Evolutionary conservation across 2,797 vertebrate genomes (phyloP).

Genomic region (Tolypeutes matacus): DNA sequence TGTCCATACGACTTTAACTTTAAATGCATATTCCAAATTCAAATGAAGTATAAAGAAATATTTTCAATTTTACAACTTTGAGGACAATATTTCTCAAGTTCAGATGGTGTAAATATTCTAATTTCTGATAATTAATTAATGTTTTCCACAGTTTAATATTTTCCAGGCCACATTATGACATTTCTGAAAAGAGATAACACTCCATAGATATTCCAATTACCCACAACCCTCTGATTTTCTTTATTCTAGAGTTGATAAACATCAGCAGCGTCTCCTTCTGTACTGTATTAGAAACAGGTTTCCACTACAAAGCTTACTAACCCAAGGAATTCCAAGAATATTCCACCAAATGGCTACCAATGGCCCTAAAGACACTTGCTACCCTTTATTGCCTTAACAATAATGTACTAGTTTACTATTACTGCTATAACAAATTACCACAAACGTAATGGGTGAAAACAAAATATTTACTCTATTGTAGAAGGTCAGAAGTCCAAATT

Average conservation of each 20-base stretch:
- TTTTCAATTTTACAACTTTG: slow-evolving; percentile 28
- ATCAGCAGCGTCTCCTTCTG: background rate
- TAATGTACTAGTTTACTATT: background rate
- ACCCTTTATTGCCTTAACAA: background rate
- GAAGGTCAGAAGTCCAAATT: background rate
- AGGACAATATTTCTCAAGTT: background rate
- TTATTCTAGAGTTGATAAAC: slow-evolving; percentile 14
- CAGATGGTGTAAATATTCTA: background rate
- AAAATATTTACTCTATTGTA: background rate
- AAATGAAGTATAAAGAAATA: background rate
- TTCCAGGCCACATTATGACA: background rate
- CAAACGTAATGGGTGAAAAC: background rate
- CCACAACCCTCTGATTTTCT: background rate
- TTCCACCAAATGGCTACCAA: slow-evolving; percentile 50
- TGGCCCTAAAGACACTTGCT: background rate
- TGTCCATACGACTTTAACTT: background rate
- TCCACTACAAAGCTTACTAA: background rate
- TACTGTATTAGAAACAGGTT: slow-evolving; percentile 20
- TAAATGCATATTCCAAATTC: background rate
- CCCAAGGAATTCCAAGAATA: slow-evolving; percentile 60
- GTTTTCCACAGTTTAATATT: background rate
- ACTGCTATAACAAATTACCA: slow-evolving; percentile 4
- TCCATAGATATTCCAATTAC: background rate
- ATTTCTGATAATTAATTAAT: background rate
- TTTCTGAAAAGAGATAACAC: background rate